A percentile compares a stretch with the other conserved stretches of the same genome.
Evolutionary conservation across 2,113 vertebrate species (phyloP).

Genomic region (Podarcis raffonei): DNA sequence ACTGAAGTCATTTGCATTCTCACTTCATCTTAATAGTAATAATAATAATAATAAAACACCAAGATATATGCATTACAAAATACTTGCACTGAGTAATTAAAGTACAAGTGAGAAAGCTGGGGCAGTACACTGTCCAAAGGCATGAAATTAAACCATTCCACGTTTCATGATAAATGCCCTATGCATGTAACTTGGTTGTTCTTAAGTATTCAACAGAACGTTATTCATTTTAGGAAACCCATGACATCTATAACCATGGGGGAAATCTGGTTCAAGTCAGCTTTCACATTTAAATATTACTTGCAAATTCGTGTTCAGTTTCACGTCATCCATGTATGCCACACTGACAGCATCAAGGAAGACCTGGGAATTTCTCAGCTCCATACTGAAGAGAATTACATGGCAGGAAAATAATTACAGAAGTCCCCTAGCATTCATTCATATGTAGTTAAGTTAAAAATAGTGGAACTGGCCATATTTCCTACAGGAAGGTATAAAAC

Average conservation of each 20-base stretch:
- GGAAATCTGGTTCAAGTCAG: constrained; percentile 72
- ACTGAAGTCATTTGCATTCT: not conserved
- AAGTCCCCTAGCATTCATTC: constrained; percentile 69
- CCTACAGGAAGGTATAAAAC: constrained; percentile 46
- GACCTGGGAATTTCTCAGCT: constrained; percentile 68
- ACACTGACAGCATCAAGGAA: constrained; percentile 74
- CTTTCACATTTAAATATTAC: constrained; percentile 73
- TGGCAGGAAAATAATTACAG: constrained; percentile 71
- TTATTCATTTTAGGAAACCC: constrained; percentile 66
- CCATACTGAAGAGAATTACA: constrained; percentile 68
- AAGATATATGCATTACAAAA: not conserved
- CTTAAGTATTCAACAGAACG: constrained; percentile 65
- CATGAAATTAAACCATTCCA: constrained; percentile 48
- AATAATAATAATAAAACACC: not conserved
- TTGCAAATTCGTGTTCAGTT: constrained; percentile 75
- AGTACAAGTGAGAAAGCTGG: constrained; percentile 7
- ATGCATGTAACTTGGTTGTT: constrained; percentile 60
- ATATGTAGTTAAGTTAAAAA: constrained; percentile 71
- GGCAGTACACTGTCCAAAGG: constrained; percentile 46
- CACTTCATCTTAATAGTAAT: constrained; percentile 5
- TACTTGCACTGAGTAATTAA: constrained; percentile 47
- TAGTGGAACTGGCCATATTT: constrained; percentile 65
- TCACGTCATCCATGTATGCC: constrained; percentile 70
- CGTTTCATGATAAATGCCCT: constrained; percentile 63
- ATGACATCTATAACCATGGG: constrained; percentile 72